phyloP scores from a whole-genome alignment of 2,113 vertebrate species.

The Leptobrachium leishanense region DNA sequence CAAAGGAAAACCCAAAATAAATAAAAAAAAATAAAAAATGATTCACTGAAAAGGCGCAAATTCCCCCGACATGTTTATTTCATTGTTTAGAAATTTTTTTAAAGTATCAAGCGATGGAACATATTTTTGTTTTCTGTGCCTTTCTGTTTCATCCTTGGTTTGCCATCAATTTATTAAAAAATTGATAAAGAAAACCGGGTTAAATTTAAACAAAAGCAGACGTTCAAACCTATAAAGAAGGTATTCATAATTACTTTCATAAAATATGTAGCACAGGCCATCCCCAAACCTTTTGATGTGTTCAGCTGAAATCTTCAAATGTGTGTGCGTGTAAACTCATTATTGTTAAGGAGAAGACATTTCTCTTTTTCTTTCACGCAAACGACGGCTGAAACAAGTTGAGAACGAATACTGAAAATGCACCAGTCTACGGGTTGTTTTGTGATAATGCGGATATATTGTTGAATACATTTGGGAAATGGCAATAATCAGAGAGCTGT shows the following conservation, averaged over 20 bases:
- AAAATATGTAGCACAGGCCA: not conserved
- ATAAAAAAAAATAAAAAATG: conserved; percentile 2
- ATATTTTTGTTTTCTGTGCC: not conserved
- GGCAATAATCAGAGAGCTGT: not conserved
- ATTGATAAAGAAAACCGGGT: not conserved
- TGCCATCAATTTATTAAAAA: not conserved
- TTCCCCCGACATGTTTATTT: conserved; percentile 5
- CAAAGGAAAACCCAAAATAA: not conserved
- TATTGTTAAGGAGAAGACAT: not conserved
- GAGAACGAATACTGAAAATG: not conserved
- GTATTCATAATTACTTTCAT: not conserved
- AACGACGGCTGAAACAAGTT: not conserved
- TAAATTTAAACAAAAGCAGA: not conserved
- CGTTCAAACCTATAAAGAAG: not conserved
- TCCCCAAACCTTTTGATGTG: not conserved
- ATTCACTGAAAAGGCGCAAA: conserved; percentile 4
- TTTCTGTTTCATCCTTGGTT: not conserved
- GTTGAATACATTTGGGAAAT: not conserved
- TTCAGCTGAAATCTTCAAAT: not conserved
- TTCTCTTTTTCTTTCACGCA: not conserved
- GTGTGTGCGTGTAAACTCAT: not conserved
- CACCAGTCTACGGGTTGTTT: not conserved
- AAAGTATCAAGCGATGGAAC: not conserved
- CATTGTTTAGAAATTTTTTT: conserved; percentile 6
- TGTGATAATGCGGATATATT: not conserved